A percentile compares a stretch with the other conserved stretches of the same genome.
These are phyloP conservation scores for Shargacucullia verbasci DNA, from an alignment of 2,888 invertebrate species.

Conservation along the genomic window DNA sequence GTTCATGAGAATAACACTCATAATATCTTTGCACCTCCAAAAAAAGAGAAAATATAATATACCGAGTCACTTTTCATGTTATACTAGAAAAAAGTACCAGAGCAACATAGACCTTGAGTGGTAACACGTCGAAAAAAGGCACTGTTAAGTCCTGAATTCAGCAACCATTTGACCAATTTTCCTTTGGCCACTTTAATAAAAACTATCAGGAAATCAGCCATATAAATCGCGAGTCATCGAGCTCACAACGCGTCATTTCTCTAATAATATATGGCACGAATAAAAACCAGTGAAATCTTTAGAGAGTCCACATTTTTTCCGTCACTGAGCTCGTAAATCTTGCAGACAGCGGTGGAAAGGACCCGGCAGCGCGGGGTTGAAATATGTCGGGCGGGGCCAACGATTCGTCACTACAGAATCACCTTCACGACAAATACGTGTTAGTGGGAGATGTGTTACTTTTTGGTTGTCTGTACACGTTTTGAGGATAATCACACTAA, in stretches of 20 bases:
- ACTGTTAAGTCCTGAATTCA: conserved; percentile 1
- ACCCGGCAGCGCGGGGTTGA: conserved; percentile 57
- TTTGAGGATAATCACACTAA: neutral
- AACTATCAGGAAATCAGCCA: conserved; percentile 52
- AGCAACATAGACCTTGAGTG: too few relatives aligned
- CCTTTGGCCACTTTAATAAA: conserved; percentile 37
- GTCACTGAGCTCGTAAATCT: conserved; percentile 73
- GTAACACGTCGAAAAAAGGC: neutral
- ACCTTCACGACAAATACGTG: conserved; percentile 73
- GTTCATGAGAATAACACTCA: too few relatives aligned
- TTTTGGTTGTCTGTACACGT: conserved; percentile 28
- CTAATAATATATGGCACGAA: conserved; percentile 80
- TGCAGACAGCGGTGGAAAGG: conserved; percentile 62
- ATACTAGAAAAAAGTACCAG: too few relatives aligned
- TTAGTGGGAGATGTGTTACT: conserved; percentile 45
- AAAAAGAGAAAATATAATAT: conserved; percentile 8
- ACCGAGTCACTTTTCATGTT: too few relatives aligned
- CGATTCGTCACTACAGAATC: conserved; percentile 70
- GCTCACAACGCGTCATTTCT: conserved; percentile 72
- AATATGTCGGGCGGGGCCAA: conserved; percentile 66
- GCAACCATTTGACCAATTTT: conserved; percentile 11
- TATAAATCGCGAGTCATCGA: conserved; percentile 73
- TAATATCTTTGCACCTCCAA: too few relatives aligned
- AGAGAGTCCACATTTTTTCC: conserved; percentile 77
- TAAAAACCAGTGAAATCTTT: conserved; percentile 77